Conservation (phyloP, 2,888 invertebrate species). For the Emmelina monodactyla region DNA sequence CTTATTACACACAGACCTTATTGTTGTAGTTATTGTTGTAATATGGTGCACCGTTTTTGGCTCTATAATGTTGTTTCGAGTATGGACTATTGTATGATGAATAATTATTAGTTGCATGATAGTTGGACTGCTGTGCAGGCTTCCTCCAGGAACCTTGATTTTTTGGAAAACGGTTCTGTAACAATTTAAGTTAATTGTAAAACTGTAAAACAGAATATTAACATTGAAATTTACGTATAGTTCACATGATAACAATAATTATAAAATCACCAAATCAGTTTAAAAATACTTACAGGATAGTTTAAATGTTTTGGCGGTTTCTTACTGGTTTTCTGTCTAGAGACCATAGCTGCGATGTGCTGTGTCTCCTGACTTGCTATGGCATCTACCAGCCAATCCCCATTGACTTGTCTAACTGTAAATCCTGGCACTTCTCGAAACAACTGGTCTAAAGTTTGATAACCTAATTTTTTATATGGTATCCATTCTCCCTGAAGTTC, state of each 20-base stretch:
- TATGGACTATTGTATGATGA: slow-evolving; percentile 43
- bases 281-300: slow-evolving; percentile 27
- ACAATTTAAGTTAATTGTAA: slow-evolving; percentile 9
- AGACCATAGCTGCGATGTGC: slow-evolving; percentile 65
- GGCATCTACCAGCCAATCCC: slow-evolving; percentile 66
- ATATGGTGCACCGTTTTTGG: slow-evolving; percentile 28
- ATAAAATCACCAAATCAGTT: too few relatives aligned
- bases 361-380: slow-evolving; percentile 65
- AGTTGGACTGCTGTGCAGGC: too few relatives aligned
- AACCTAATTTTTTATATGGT: slow-evolving; percentile 70
- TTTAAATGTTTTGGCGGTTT: slow-evolving; percentile 23
- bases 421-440: slow-evolving; percentile 66
- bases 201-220: too few relatives aligned
- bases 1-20: slow-evolving; percentile 27
- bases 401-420: slow-evolving; percentile 54
- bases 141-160: slow-evolving; percentile 55
- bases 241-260: too few relatives aligned
- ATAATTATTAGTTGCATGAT: slow-evolving; percentile 29
- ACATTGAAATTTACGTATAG: too few relatives aligned
- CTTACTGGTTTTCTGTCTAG: slow-evolving; percentile 50
- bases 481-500: slow-evolving; percentile 70
- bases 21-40: slow-evolving; percentile 34
- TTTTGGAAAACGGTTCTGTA: slow-evolving; percentile 51
- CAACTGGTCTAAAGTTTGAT: slow-evolving; percentile 64
- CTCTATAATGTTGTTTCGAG: slow-evolving; percentile 47